Base-by-base conservation (phyloP, 2,797 vertebrate genomes). In the Knipowitschia caucasica region DNA sequence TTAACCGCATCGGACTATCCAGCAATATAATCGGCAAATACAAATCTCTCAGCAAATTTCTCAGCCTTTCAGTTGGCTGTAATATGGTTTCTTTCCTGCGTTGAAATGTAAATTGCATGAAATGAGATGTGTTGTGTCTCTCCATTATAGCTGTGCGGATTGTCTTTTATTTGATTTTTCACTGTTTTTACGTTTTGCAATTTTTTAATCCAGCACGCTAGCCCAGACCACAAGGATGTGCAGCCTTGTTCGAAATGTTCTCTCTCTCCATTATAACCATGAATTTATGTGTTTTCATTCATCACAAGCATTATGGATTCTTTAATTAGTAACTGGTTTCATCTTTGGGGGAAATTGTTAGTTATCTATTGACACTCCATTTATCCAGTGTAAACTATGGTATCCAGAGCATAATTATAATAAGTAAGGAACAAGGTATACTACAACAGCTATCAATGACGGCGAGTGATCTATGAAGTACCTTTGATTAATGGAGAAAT, bases 271-370 rank as follows among this genome's bases (percentile, higher is more conserved):
- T 25, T 8, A 43, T 10, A 47, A 30, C 1, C 17, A 17, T 42
- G 36, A 11, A 55, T 17, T 27, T 21, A n/a, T 17, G 7, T 53
- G 21, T 52, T 24, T 25, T 7, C 3, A 35, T n/a, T 33, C 23
- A 5, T 7, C 20, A 42, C 34, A n/a, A 11, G 18, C 18, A 10
- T 1, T 15, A 24, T 20, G 4, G 5, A 53, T 18, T 46, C 34
- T 47, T 14, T 29, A 12, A 17, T 34, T 12, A 8, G 14, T 3
- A 23, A 24, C 56, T 23, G 27, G 49, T 45, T 58, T n/a, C 18
- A 26, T 36, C 17, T 43, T 50, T 25, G 3, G 50, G 45, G 34
- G 29, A 29, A 52, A 45, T 17, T 50, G 27, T 34, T 44, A 2
- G 20, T 21, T 39, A n/a, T 0, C 14, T 11, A 40, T 47, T 35